Percentiles rank a stretch among this genome's conserved stretches.
These are phyloP conservation scores for Pandemis heparana DNA, from an alignment of 2,888 invertebrate genomes.

Conservation along the genomic window DNA sequence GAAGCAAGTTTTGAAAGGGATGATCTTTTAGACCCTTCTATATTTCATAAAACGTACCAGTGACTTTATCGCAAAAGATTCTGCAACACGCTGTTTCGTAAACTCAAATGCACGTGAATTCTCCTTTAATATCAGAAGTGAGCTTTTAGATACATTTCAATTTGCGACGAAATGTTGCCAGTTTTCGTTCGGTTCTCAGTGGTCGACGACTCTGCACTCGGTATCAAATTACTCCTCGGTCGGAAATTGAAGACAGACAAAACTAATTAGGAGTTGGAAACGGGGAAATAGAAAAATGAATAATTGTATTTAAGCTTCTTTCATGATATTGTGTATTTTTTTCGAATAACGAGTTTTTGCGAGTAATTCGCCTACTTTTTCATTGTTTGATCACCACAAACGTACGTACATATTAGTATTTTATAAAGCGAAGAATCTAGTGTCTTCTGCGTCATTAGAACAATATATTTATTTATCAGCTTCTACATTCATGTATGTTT, in stretches of 20 bases:
- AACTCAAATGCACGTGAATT: constrained; percentile 8
- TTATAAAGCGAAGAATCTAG: no score
- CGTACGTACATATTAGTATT: no score
- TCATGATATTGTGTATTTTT: background rate
- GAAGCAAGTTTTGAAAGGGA: background rate
- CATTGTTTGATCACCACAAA: background rate
- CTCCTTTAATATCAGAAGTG: constrained; percentile 18
- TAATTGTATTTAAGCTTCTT: constrained; percentile 7
- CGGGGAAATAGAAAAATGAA: background rate
- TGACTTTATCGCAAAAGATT: background rate
- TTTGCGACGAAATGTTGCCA: constrained; percentile 17
- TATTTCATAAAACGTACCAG: background rate
- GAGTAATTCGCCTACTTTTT: background rate
- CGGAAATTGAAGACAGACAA: constrained; percentile 15
- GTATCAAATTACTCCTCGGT: constrained; percentile 12
- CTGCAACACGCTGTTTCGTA: constrained; percentile 3
- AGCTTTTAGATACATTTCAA: constrained; percentile 30
- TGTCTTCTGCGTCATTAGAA: no score
- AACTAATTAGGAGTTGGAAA: constrained; percentile 16
- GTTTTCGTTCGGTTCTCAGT: constrained; percentile 3
- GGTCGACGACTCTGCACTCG: background rate
- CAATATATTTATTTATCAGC: no score
- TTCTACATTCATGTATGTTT: no score
- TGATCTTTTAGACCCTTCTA: background rate
- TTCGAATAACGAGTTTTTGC: background rate